A percentile compares a stretch with the other conserved stretches of the same genome.
These are phyloP conservation scores for Slavum lentiscoides DNA, from an alignment of 2,888 invertebrate genomes.

Conservation along the genomic window DNA sequence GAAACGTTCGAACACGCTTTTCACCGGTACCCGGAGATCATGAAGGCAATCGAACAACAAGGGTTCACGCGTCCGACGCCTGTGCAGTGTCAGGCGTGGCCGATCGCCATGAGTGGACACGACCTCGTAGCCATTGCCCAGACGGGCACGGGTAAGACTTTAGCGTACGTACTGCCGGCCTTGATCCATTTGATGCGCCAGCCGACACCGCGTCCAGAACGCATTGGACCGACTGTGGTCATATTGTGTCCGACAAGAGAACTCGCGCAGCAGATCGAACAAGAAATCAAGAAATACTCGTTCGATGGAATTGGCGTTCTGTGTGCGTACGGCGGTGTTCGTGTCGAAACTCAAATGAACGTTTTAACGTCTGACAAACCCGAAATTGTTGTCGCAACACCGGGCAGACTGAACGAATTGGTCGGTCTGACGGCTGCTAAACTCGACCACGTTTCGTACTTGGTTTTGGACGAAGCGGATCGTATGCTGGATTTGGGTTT, in stretches of 20 bases:
- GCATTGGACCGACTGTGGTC: constrained; percentile 82
- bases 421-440: constrained; percentile 64
- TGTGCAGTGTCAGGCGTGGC: constrained; percentile 94
- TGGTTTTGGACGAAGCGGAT: constrained; percentile 93
- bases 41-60: constrained; percentile 78
- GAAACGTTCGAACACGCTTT: constrained; percentile 73
- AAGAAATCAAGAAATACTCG: constrained; percentile 85
- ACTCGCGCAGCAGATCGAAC: constrained; percentile 88
- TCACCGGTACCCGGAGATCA: constrained; percentile 77
- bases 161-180: constrained; percentile 90
- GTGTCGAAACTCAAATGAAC: constrained; percentile 76
- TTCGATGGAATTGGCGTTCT: constrained; percentile 78
- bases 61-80: constrained; percentile 85
- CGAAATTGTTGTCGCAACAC: constrained; percentile 93
- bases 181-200: constrained; percentile 91
- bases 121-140: constrained; percentile 97
- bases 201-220: constrained; percentile 68
- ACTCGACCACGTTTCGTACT: constrained; percentile 70
- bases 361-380: constrained; percentile 72
- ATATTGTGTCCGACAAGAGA: constrained; percentile 92
- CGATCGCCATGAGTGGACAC: constrained; percentile 83
- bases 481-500: constrained; percentile 87
- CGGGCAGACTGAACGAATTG: constrained; percentile 89
- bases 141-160: constrained; percentile 88
- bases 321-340: constrained; percentile 90